These are phyloP conservation scores for Heliconius hermathena DNA, from an alignment of 1,140 invertebrate species.

Conservation along the genomic window DNA sequence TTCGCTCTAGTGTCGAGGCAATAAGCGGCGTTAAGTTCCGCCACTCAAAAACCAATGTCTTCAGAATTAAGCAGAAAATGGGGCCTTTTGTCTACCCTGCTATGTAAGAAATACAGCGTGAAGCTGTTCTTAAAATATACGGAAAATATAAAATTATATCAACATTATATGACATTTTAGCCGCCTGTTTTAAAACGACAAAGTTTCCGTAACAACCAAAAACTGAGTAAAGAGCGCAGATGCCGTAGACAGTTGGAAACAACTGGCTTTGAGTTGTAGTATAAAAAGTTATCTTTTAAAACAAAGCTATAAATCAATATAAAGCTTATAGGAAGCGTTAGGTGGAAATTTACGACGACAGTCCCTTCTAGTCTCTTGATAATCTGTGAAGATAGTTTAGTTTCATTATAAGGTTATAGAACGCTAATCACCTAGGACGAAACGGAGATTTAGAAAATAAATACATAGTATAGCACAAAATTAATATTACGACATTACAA, in stretches of 20 bases:
- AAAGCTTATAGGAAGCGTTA: conserved; percentile 67
- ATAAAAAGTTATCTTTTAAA: conserved; percentile 78
- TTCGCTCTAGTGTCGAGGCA: no score
- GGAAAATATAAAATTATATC: not conserved
- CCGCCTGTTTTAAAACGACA: conserved; percentile 63
- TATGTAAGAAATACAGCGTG: no score
- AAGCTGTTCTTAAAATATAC: not conserved
- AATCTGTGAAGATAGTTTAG: conserved; percentile 54
- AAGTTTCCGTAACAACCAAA: conserved; percentile 69
- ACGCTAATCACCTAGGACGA: conserved; percentile 46
- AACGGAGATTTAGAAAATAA: no score
- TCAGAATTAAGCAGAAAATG: no score
- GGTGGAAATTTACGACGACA: conserved; percentile 70
- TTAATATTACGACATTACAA: no score
- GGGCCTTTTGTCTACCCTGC: no score
- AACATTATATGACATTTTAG: conserved; percentile 19
- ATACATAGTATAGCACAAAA: no score
- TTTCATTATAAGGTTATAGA: conserved; percentile 59
- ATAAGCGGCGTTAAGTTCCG: no score
- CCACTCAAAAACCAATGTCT: no score
- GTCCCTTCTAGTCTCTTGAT: conserved; percentile 54
- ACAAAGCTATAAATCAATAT: conserved; percentile 75
- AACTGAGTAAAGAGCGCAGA: conserved; percentile 72
- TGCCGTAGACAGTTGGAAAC: conserved; percentile 76
- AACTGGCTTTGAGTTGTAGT: conserved; percentile 67